Percentiles rank a stretch among this genome's conserved stretches.
phyloP scores from a whole-genome alignment of 2,888 invertebrate species.

The Bombyx huttoni region DNA sequence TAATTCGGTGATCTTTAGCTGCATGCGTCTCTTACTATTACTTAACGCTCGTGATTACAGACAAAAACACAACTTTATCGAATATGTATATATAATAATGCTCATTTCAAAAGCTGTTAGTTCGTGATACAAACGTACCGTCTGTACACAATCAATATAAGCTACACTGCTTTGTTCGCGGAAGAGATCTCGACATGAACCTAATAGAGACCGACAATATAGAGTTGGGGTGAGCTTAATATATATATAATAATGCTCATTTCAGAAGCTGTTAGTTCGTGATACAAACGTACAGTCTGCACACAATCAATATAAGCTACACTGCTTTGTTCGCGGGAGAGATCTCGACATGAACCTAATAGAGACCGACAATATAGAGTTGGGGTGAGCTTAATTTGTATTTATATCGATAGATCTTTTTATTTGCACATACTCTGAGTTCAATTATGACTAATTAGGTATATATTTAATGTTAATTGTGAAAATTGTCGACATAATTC shows the following conservation, averaged over 20 bases:
- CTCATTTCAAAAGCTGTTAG: neutral
- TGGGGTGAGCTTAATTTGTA: neutral
- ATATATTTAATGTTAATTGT: too few relatives aligned
- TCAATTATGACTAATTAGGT: too few relatives aligned
- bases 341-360: conserved; percentile 49
- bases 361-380: conserved; percentile 21
- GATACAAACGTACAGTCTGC: conserved; percentile 3
- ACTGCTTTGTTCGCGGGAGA: conserved; percentile 43
- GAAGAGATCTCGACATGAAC: conserved; percentile 42
- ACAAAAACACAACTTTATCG: too few relatives aligned
- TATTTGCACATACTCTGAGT: too few relatives aligned
- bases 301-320: conserved; percentile 20
- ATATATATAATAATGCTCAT: neutral
- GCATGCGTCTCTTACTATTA: too few relatives aligned
- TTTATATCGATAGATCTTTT: too few relatives aligned
- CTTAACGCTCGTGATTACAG: too few relatives aligned
- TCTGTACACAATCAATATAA: conserved; percentile 16
- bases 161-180: conserved; percentile 40
- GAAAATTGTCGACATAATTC: too few relatives aligned
- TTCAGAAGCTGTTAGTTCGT: neutral
- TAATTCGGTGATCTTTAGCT: too few relatives aligned
- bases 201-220: conserved; percentile 36
- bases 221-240: neutral
- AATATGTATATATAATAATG: neutral
- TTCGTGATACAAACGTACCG: neutral